A percentile compares a stretch with the other conserved stretches of the same genome.
Evolutionary conservation across 2,797 vertebrate genomes (phyloP).

Genomic region (Masticophis lateralis): DNA sequence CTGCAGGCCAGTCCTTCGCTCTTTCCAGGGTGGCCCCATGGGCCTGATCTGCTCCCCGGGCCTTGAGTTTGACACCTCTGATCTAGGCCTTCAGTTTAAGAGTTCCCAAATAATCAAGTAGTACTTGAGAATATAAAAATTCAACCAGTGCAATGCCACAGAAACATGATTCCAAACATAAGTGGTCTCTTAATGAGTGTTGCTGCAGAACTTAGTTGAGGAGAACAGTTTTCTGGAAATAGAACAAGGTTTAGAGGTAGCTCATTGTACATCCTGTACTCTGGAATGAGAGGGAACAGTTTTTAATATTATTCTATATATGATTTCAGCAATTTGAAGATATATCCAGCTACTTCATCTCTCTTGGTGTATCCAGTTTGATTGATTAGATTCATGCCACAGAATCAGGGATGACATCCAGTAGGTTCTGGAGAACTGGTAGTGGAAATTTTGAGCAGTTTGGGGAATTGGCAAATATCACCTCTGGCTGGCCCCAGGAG

Average conservation of each 20-base stretch:
- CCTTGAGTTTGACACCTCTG: no score
- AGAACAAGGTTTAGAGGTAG: background rate
- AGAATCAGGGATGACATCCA: background rate
- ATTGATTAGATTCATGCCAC: no score
- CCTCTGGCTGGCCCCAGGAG: no score
- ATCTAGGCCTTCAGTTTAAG: background rate
- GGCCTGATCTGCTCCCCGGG: no score
- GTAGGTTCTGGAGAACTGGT: no score
- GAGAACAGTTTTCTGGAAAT: background rate
- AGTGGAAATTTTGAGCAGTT: no score
- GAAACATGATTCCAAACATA: background rate
- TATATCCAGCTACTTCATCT: background rate
- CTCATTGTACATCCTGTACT: background rate
- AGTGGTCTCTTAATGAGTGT: background rate
- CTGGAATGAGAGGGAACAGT: background rate
- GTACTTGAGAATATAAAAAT: background rate
- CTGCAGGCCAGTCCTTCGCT: no score
- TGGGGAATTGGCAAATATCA: no score
- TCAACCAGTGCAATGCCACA: background rate
- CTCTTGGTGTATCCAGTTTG: background rate
- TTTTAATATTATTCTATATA: background rate
- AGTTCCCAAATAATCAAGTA: background rate
- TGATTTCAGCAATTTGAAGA: background rate
- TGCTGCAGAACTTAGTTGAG: background rate
- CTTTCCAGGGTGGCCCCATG: no score